Percentiles rank a stretch among this genome's conserved stretches.
phyloP scores from a whole-genome alignment of 2,888 invertebrate species.

The Drosophila rellima region DNA sequence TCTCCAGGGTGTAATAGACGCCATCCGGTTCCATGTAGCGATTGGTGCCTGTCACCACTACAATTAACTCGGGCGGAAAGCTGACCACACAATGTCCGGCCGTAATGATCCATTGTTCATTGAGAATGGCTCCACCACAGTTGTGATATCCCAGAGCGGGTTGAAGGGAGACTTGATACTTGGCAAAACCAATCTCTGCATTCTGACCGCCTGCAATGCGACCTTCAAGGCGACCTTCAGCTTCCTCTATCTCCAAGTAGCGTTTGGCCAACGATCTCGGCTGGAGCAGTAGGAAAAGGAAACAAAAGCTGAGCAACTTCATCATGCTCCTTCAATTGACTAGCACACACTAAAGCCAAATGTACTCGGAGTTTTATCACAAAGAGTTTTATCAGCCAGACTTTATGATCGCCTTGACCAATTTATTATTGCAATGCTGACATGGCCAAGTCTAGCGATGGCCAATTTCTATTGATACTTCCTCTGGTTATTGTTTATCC shows the following conservation, averaged over 20 bases:
- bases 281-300: conserved; percentile 37
- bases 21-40: conserved; percentile 54
- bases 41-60: conserved; percentile 74
- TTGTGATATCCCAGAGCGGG: conserved; percentile 55
- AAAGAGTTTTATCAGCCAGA: conserved; percentile 26
- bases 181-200: conserved; percentile 72
- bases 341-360: conserved; percentile 38
- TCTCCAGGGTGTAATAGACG: conserved; percentile 45
- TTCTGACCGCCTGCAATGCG: conserved; percentile 69
- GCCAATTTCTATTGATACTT: background rate
- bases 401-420: conserved; percentile 28
- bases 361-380: conserved; percentile 23
- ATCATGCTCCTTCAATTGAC: conserved; percentile 39
- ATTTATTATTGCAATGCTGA: conserved; percentile 29
- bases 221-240: background rate
- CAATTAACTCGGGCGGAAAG: conserved; percentile 31
- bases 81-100: conserved; percentile 78
- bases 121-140: conserved; percentile 82
- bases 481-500: background rate
- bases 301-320: conserved; percentile 41
- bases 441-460: conserved; percentile 21
- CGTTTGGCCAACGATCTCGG: conserved; percentile 43
- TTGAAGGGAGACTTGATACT: conserved; percentile 83
- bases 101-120: conserved; percentile 71
- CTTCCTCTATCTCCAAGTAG: conserved; percentile 1